Evolutionary conservation across 2,888 invertebrate species (phyloP).

Genomic region (Drosophila kambysellisi): DNA sequence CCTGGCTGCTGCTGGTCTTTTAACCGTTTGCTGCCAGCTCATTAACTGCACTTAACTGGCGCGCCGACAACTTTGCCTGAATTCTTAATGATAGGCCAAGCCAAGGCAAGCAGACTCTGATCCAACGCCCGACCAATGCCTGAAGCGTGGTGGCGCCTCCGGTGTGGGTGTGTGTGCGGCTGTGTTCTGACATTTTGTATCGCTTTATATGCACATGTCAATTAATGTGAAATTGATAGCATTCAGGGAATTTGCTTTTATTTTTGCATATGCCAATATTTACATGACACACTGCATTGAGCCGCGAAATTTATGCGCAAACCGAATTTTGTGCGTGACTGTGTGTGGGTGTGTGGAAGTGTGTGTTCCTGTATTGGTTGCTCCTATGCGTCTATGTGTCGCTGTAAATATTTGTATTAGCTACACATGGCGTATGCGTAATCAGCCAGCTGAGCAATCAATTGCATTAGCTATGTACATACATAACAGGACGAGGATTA

Average conservation of each 20-base stretch:
- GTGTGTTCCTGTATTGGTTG: not conserved
- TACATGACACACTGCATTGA: slow-evolving; percentile 49
- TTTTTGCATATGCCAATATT: slow-evolving; percentile 52
- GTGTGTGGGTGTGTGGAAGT: not conserved
- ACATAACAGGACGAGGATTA: not conserved
- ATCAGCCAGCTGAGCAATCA: slow-evolving; percentile 39
- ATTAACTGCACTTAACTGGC: slow-evolving; percentile 76
- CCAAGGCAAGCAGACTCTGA: not conserved
- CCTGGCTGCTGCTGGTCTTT: slow-evolving; percentile 39
- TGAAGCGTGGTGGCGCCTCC: not conserved
- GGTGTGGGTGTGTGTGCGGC: not conserved
- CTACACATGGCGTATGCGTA: slow-evolving; percentile 44
- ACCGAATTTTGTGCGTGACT: slow-evolving; percentile 13
- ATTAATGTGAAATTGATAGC: slow-evolving; percentile 69
- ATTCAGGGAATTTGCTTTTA: slow-evolving; percentile 25
- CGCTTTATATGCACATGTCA: slow-evolving; percentile 49
- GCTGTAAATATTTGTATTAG: slow-evolving; percentile 38
- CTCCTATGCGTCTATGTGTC: slow-evolving; percentile 21
- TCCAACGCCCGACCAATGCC: not conserved
- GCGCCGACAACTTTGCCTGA: slow-evolving; percentile 56
- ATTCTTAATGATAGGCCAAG: slow-evolving; percentile 60
- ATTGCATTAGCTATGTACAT: slow-evolving; percentile 15
- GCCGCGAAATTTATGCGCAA: slow-evolving; percentile 58
- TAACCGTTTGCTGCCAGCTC: slow-evolving; percentile 58
- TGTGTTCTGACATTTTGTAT: slow-evolving; percentile 35